Base-by-base conservation (phyloP, 2,113 vertebrate species). In the Salminus brasiliensis region DNA sequence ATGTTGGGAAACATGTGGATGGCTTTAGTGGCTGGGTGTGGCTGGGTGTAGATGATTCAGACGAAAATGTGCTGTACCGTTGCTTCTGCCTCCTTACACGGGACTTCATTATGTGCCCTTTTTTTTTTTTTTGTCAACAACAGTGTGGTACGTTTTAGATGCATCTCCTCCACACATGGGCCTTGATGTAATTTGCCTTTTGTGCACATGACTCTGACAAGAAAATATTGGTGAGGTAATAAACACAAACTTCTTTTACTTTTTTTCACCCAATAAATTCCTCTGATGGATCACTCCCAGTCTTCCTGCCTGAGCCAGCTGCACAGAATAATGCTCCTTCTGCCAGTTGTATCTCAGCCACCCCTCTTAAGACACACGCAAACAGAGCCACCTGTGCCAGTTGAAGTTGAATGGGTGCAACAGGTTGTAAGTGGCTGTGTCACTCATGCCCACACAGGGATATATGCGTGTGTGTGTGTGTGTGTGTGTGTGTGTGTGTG, bases 391-490 rank as follows among this genome's bases (percentile, higher is more conserved):
- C 53, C 11, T 23, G 13, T 41, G 41, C 43, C 32, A 68, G 8
- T 30, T 18, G 41, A n/a, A n/a, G 70, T 60, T 83, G 52, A 70
- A 36, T 70, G 52, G 47, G 23, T 41, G 3, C 71, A 49, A 29
- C 34, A 57, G 79, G 63, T 39, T 57, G 55, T 52, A 60, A 71
- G 27, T 10, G 63, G 3, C 63, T n/a, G 55, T 21, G 27, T 63
- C 29, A 29, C 63, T 80, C n/a, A 47, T 43, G 80, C 53, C 70
- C 32, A 69, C 32, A 69, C 77, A 82, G 53, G 29, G 68, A 29
- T 72, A 1, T 73, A 60, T 70, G n/a, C 65, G 67, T 43, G 49
- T 12, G 30, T 72, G 67, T 29, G 47, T 49, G 41, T 57, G 65
- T 65, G 57, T 59, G 29, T 66, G 4, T 72, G 67, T 69, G 21